Evolutionary conservation across 2,113 vertebrate species (phyloP), one percentile per base, ranked within the genome.

Genomic region (Condylura cristata): DNA sequence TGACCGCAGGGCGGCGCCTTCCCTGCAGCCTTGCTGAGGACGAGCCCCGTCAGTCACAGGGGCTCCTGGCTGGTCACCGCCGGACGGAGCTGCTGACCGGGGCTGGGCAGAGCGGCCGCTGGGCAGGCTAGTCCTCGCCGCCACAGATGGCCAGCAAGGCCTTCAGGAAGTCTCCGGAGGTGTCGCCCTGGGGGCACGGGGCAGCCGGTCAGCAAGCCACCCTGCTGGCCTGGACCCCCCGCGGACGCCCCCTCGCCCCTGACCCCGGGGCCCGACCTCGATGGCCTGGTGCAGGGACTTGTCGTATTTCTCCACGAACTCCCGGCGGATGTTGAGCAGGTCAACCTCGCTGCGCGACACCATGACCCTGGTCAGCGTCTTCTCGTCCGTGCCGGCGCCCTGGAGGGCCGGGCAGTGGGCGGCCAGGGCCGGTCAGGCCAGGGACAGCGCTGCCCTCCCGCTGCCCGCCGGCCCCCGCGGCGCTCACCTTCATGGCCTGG

Each of bases 401-500:
- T 99, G 97, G 68, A 16, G 63, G 2, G 28, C 8, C 11, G 30
- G 61, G 8, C 16, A 26, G 61, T 26, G 12, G 18, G 8, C 22
- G 20, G 70, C 4, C 0, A 34, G 28, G 48, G 79, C 6, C 28
- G 4, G 56, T 83, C 68, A 94, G 80, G 17, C 20, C 34, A 8
- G 14, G 17, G 68, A n/a, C 34, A 39, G 20, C 2, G 14, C n/a
- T n/a, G 66, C 66, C 37, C 66, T 16, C 48, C 17, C 48, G 3
- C 48, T 7, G 3, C 58, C 58, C 20, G 51, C 51, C 17, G 58
- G 22, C 5, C 58, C 30, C 30, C 28, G 10, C 14, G 5, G 48
- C 48, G 14, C 83, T 66, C 98, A 99, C 99, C 99, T 99, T 99
- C 99, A 99, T 99, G 96, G 99, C 99, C 97, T 99, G 99, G 98